These are phyloP conservation scores for Typhlomys cinereus DNA, from an alignment of 2,113 vertebrate species.

Conservation along the genomic window DNA sequence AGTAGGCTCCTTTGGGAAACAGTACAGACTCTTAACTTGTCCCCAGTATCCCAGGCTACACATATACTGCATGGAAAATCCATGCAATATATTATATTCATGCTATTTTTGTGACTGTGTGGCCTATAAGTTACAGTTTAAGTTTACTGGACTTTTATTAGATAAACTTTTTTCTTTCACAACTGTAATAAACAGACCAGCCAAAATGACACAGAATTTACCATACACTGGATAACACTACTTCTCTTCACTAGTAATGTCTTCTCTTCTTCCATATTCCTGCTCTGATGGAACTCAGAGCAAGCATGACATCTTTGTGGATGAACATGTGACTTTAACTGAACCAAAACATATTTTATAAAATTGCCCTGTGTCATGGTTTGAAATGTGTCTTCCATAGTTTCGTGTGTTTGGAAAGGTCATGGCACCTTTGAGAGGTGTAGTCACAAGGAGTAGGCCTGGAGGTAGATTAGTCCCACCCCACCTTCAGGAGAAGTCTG, in stretches of 20 bases:
- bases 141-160: background rate
- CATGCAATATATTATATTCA: background rate
- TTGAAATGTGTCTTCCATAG: no score
- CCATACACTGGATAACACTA: background rate
- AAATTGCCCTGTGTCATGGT: background rate
- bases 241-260: background rate
- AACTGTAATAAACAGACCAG: conserved; percentile 45
- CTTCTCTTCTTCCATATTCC: background rate
- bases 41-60: background rate
- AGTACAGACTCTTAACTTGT: background rate
- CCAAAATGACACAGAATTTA: conserved; percentile 6
- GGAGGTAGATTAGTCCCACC: no score
- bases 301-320: background rate
- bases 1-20: background rate
- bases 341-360: background rate
- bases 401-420: no score
- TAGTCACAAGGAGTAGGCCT: no score
- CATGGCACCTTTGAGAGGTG: no score
- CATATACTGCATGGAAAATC: background rate
- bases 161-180: background rate
- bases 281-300: background rate
- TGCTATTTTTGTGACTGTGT: background rate
- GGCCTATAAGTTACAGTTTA: background rate
- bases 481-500: no score
- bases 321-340: background rate